These are phyloP conservation scores for Iguana delicatissima DNA, from an alignment of 2,797 vertebrate genomes.

Conservation along the genomic window DNA sequence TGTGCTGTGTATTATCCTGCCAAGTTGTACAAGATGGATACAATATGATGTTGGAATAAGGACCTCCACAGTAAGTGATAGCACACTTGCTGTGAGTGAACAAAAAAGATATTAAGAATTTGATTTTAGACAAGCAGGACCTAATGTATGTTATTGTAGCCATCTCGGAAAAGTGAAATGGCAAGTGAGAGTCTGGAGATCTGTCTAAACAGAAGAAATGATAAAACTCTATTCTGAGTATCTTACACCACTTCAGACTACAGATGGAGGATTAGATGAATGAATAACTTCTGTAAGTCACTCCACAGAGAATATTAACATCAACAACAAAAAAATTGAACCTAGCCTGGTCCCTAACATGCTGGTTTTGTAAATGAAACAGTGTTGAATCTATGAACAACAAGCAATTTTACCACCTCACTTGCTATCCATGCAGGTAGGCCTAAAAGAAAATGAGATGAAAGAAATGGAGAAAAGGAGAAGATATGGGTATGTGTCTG, in stretches of 20 bases:
- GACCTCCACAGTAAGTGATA: neutral
- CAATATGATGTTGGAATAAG: neutral
- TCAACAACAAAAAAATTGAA: neutral
- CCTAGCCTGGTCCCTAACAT: neutral
- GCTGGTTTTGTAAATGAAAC: neutral
- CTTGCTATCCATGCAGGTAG: conserved; percentile 13
- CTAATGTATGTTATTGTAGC: neutral
- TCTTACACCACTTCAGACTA: neutral
- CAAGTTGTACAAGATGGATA: neutral
- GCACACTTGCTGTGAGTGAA: neutral
- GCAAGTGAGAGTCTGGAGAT: neutral
- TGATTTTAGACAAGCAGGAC: neutral
- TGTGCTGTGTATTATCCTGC: too few species aligned
- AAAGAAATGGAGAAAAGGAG: neutral
- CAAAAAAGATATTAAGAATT: neutral
- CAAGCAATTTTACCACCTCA: neutral
- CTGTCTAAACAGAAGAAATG: neutral
- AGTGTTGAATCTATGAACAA: conserved; percentile 3
- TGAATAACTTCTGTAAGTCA: neutral
- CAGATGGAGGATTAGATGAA: neutral
- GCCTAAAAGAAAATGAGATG: neutral
- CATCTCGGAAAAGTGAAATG: neutral
- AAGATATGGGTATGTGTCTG: neutral
- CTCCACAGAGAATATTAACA: neutral
- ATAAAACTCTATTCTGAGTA: neutral